Evolutionary conservation across 2,888 invertebrate genomes (phyloP), one percentile per base, ranked within the genome.

Genomic region (Drosophila lacicola): DNA sequence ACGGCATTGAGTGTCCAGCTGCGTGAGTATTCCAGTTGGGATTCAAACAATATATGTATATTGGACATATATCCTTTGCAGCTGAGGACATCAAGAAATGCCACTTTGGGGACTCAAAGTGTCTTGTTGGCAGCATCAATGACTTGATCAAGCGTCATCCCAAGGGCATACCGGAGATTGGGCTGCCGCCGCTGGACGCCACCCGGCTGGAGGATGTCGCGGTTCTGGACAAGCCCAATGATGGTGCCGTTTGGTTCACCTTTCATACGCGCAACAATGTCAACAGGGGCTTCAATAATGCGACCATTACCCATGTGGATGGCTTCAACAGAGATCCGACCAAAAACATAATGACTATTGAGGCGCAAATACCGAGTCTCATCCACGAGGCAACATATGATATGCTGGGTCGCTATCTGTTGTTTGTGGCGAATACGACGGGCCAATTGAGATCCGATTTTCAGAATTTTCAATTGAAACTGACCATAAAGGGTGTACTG

Each of bases 321-420:
- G 90, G 89, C 8, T 89, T 90, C 46, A 51, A 49, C 14, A 37
- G 19, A 11, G 76, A 84, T 47, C 88, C 88, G 25, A 73, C 49
- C 5, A 60, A 57, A n/a, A 67, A 63, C 14, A 75, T 61, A 50
- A 71, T 84, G 41, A 63, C 71, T 5, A 46, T 90, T 0, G 51
- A 66, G 10, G 77, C 67, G 4, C 57, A 11, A 5, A 51, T 86
- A 33, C 90, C 84, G 4, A 66, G 71, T 1, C 13, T 84, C 0
- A 0, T 71, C 1, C 62, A 73, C 11, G 57, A 78, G 0, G 61
- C 68, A 6, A 62, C n/a, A 1, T 86, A 80, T 29, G 44, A 68
- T 9, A 64, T 70, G 62, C 36, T 60, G 34, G 78, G 69, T 0
- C 55, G 41, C 1, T 8, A 60, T 5, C 5, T 88, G n/a, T 0